Evolutionary conservation across 1,140 invertebrate genomes (phyloP).

Genomic region (Zaprionus nigranus): DNA sequence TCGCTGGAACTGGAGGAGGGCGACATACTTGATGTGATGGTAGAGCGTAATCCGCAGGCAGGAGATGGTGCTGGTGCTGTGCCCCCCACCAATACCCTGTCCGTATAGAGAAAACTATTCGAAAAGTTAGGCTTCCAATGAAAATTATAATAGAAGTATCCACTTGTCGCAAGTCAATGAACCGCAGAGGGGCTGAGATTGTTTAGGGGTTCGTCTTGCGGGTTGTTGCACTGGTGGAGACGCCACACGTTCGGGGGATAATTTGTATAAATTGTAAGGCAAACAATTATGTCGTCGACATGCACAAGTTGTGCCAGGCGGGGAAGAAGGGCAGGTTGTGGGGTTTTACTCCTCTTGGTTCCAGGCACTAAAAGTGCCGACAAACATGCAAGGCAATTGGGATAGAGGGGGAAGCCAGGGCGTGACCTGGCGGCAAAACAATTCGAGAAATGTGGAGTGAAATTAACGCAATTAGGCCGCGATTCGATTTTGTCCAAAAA

Average conservation of each 20-base stretch:
- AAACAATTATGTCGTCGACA: conserved; percentile 75
- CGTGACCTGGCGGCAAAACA: conserved; percentile 53
- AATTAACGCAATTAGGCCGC: conserved; percentile 81
- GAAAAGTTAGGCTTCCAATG: conserved; percentile 5
- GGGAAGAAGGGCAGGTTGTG: background rate
- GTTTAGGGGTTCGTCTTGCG: conserved; percentile 9
- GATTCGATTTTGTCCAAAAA: conserved; percentile 54
- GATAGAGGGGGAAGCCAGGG: conserved; percentile 16
- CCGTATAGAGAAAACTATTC: background rate
- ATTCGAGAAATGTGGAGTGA: conserved; percentile 61
- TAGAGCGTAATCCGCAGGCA: conserved; percentile 6
- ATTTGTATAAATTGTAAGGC: conserved; percentile 67
- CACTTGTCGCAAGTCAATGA: conserved; percentile 45
- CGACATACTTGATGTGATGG: conserved; percentile 35
- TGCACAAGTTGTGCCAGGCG: conserved; percentile 49
- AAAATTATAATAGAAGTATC: conserved; percentile 27
- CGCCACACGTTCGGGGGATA: conserved; percentile 29
- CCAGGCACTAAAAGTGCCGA: conserved; percentile 59
- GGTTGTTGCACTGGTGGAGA: conserved; percentile 45
- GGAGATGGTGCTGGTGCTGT: background rate
- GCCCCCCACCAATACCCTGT: background rate
- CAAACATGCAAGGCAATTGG: conserved; percentile 63
- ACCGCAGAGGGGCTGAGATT: conserved; percentile 9
- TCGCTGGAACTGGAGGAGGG: conserved; percentile 30
- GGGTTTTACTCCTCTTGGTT: background rate